Conservation (phyloP, 2,888 invertebrate species). For the Tetragonula carbonaria region DNA sequence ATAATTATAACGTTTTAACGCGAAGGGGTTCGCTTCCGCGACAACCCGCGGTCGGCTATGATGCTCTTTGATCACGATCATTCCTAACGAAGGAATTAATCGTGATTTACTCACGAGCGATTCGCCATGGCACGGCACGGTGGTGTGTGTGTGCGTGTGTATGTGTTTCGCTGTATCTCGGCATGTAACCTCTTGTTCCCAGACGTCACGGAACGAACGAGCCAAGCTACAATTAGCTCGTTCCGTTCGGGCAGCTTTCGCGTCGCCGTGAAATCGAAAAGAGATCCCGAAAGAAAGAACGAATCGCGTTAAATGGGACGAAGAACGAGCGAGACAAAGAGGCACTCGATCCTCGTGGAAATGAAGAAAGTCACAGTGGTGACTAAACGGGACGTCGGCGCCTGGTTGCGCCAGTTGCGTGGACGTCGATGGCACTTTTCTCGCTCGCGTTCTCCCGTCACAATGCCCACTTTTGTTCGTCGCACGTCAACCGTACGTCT, state of each 20-base stretch:
- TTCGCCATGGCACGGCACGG: not conserved
- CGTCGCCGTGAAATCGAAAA: conserved; percentile 33
- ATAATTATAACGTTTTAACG: conserved; percentile 55
- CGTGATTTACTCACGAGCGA: conserved; percentile 46
- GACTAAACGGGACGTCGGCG: conserved; percentile 30
- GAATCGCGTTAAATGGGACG: conserved; percentile 30
- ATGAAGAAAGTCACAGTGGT: conserved; percentile 56
- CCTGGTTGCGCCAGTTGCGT: conserved; percentile 48
- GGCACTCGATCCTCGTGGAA: conserved; percentile 55
- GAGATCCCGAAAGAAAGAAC: not conserved
- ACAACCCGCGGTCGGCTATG: conserved; percentile 36
- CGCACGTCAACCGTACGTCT: conserved; percentile 19
- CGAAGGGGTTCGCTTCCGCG: conserved; percentile 27
- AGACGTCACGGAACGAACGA: conserved; percentile 7
- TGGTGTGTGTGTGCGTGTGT: too few species aligned
- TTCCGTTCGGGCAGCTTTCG: conserved; percentile 51
- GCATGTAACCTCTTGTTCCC: conserved; percentile 23
- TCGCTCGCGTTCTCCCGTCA: conserved; percentile 44
- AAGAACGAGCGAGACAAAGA: conserved; percentile 35
- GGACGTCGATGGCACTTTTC: conserved; percentile 61
- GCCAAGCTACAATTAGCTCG: conserved; percentile 58
- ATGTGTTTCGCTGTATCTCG: conserved; percentile 10
- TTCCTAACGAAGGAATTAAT: conserved; percentile 54
- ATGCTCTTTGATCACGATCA: conserved; percentile 48
- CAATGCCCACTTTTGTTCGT: conserved; percentile 55